Percentiles rank a stretch among this genome's conserved stretches.
Conservation (phyloP, 2,888 invertebrate species). For the Laspeyria flexula region DNA sequence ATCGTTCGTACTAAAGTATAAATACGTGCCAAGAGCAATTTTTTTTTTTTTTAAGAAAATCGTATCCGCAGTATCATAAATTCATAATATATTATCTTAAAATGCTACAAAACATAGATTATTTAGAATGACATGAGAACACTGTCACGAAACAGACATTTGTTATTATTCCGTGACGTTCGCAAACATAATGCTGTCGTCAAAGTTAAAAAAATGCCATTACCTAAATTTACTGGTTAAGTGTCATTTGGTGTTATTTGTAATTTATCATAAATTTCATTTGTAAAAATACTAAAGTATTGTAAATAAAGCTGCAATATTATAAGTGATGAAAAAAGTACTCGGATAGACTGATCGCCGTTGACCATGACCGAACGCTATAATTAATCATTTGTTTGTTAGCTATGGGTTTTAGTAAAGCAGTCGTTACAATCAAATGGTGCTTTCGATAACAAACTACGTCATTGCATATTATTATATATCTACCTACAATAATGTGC, state of each 20-base stretch:
- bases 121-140: neutral
- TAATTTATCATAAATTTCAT: no score
- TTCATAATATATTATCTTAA: no score
- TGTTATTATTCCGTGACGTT: neutral
- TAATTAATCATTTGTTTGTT: neutral
- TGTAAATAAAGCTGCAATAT: no score
- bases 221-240: neutral
- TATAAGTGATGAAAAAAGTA: no score
- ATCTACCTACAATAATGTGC: no score
- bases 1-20: no score
- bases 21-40: no score
- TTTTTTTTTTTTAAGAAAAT: neutral
- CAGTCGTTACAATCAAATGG: neutral
- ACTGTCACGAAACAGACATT: neutral
- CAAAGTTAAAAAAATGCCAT: neutral
- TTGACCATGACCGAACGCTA: neutral
- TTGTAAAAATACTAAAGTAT: no score
- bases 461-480: no score
- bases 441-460: no score
- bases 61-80: neutral
- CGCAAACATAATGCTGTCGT: neutral
- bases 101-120: neutral
- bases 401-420: neutral
- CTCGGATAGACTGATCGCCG: neutral
- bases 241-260: neutral